phyloP scores from a whole-genome alignment of 2,888 invertebrate species.

The Eurois occulta region DNA sequence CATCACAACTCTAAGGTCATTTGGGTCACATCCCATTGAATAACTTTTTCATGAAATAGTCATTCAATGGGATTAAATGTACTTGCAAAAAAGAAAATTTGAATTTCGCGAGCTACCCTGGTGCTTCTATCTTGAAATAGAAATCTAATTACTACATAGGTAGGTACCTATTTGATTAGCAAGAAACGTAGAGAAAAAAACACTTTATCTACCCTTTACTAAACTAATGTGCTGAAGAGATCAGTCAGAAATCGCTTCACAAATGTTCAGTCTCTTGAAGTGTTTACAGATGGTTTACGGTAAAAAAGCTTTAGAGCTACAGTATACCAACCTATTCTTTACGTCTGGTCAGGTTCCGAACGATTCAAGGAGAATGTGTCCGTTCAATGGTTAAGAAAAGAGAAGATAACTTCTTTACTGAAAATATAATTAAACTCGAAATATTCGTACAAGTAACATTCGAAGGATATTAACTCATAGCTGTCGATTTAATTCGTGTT shows the following conservation, averaged over 20 bases:
- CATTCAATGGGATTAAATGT: no score
- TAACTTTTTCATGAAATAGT: no score
- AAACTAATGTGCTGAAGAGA: not conserved
- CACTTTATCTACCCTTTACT: not conserved
- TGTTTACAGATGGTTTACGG: constrained; percentile 24
- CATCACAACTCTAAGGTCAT: no score
- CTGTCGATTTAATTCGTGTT: not conserved
- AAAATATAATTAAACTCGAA: not conserved
- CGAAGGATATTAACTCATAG: not conserved
- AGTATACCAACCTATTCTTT: not conserved
- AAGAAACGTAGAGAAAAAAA: not conserved
- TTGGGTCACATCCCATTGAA: no score
- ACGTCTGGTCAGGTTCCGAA: not conserved
- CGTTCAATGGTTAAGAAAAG: not conserved
- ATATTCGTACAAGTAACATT: not conserved
- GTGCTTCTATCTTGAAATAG: not conserved
- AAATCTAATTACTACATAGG: not conserved
- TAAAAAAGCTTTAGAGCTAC: constrained; percentile 19
- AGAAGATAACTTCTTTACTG: not conserved
- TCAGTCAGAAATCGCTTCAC: constrained; percentile 8
- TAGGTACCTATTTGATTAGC: not conserved
- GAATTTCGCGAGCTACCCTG: no score
- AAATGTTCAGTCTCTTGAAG: constrained; percentile 11
- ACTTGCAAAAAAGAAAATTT: no score
- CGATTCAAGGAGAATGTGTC: not conserved